These are phyloP conservation scores for Rhimphoctona megacephalus DNA, from an alignment of 2,888 invertebrate species.

Conservation along the genomic window DNA sequence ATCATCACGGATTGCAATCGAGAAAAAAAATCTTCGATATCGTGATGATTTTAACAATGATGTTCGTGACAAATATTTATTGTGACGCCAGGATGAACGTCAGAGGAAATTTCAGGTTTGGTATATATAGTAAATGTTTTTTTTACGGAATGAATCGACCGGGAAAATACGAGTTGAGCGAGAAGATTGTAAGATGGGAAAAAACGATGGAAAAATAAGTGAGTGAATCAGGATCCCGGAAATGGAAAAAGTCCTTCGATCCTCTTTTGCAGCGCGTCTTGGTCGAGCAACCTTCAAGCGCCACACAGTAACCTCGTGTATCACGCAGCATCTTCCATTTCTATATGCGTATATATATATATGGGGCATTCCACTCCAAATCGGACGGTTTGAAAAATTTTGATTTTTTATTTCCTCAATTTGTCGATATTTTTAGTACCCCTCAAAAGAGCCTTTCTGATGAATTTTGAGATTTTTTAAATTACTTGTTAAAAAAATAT, in stretches of 20 bases:
- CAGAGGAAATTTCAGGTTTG: slow-evolving; percentile 64
- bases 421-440: too few relatives aligned
- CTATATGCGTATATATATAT: slow-evolving; percentile 9
- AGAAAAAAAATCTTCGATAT: slow-evolving; percentile 4
- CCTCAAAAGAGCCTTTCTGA: too few relatives aligned
- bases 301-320: slow-evolving; percentile 53
- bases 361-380: too few relatives aligned
- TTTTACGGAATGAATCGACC: slow-evolving; percentile 38
- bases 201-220: slow-evolving; percentile 43
- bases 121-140: slow-evolving; percentile 46
- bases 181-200: slow-evolving; percentile 36
- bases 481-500: too few relatives aligned
- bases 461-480: too few relatives aligned
- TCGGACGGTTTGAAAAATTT: too few relatives aligned
- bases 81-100: slow-evolving; percentile 42
- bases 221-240: slow-evolving; percentile 66
- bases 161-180: slow-evolving; percentile 58
- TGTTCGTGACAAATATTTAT: slow-evolving; percentile 45
- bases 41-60: slow-evolving; percentile 26
- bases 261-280: slow-evolving; percentile 26
- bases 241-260: slow-evolving; percentile 62
- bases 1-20: not conserved
- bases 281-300: slow-evolving; percentile 65
- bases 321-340: slow-evolving; percentile 47
- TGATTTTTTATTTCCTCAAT: too few relatives aligned